Base-by-base conservation (phyloP, 92 coral and sea anemone species). In the Actinernus sp. region DNA sequence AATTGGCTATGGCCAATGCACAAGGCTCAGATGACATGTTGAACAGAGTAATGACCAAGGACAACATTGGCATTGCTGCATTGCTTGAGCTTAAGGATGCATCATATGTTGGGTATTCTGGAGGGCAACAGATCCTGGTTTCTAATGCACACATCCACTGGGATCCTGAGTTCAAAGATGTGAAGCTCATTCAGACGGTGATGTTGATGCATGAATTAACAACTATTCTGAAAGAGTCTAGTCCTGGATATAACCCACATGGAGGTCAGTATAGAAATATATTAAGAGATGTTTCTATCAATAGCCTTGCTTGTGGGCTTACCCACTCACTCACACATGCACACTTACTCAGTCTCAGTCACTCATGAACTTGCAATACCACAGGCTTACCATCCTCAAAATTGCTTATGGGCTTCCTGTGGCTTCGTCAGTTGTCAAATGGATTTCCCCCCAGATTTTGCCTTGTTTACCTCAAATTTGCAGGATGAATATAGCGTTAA, bases 141-240 rank as follows among this genome's bases (percentile, higher is more conserved):
- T 95, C 99, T 38, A 95, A 95, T 80, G 99, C 91, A 12, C 99
- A 95, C 58, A 95, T 95, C 30, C 97, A 92, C 51, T 95, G 99
- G 99, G 99, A 95, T 59, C 99, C 99, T 4, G 99, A 95, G 72
- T 95, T 91, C 71, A 79, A 84, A 26, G 99, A 95, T 51, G 99
- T 95, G 36, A 95, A 95, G 76, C 56, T 95, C 38, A 95, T 95
- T 56, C 99, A 95, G 68, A 87, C 97, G 0, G 99, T 95, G 43
- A 76, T 95, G 88, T 52, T 95, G 8, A 95, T 95, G 99, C 97
- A 95, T 50, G 97, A 91, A 65, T 37, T 95, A 63, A 86, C 64
- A 85, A 95, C 72, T 47, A 87, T 95, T 47, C 66, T 88, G 79
- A 92, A 91, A 55, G 97, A 91, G 43, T 84, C 89, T 7, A 90